Evolutionary conservation across 2,113 vertebrate genomes (phyloP).

Genomic region (Aldabrachelys gigantea): DNA sequence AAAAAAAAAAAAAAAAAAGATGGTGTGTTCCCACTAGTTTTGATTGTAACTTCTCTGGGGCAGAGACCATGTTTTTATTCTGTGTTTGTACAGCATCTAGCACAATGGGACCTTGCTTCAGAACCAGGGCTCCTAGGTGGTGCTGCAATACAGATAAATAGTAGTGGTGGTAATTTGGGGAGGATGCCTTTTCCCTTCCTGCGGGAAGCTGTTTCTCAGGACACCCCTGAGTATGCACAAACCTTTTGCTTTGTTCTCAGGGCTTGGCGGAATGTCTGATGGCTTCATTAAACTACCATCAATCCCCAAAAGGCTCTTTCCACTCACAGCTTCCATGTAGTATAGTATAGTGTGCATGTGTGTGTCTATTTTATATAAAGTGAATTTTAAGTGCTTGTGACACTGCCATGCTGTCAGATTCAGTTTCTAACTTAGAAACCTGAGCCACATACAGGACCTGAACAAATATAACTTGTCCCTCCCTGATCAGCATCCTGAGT

Average conservation of each 20-base stretch:
- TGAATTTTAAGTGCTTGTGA: not conserved
- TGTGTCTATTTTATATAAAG: not conserved
- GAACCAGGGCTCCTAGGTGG: not conserved
- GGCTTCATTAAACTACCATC: not conserved
- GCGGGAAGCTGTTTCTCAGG: not conserved
- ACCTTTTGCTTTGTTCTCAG: not conserved
- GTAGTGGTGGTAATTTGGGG: not conserved
- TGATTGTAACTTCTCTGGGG: not conserved
- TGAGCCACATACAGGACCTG: not conserved
- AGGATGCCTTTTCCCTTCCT: not conserved
- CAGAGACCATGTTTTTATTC: not conserved
- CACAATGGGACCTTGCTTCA: not conserved
- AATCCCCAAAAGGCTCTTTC: not conserved
- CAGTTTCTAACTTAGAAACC: not conserved
- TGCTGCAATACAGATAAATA: not conserved
- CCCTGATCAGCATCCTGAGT: not conserved
- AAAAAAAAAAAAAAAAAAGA: not conserved
- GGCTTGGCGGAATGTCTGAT: not conserved
- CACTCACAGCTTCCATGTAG: not conserved
- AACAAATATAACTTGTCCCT: not conserved
- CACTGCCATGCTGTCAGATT: not conserved
- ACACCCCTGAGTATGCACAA: not conserved
- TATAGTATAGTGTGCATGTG: not conserved
- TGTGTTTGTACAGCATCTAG: not conserved
- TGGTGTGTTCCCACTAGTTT: not conserved